Base-by-base conservation (phyloP, 2,797 vertebrate species). In the Darevskia nairensis region DNA sequence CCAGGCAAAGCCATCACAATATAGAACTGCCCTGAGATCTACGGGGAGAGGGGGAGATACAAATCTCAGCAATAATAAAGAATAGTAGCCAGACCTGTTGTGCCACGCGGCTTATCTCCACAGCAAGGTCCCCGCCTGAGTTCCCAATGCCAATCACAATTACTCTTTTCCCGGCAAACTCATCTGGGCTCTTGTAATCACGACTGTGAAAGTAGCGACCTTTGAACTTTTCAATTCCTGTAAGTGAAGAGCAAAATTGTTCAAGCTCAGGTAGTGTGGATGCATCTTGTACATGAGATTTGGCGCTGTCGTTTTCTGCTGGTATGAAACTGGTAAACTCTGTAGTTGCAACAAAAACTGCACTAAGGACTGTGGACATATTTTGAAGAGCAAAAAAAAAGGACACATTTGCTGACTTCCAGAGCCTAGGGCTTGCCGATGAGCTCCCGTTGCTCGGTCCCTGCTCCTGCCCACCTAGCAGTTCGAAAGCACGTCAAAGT, bases 71-170 rank as follows among this genome's bases (percentile, higher is more conserved):
- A 55, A 55, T 15, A 35, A 55, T 55, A 55, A 55, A 55, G 4
- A 55, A 55, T 55, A 55, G 50, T 55, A 55, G 15, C 55, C 95
- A 92, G 66, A 98, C 98, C 97, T 98, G 98, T 80, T 97, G 81
- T 90, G 98, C 97, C 3, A 85, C 93, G 87, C 96, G 96, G 88
- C 98, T 98, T 46, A 98, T 97, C 92, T 99, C 98, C 89, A 97
- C 97, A 0, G 98, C 97, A 50, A 98, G 96, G 87, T 99, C 98
- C 3, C 96, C 97, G 39, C 97, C 98, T 0, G 98, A 98, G 86
- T 98, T 98, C 13, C 98, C 98, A 1, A 97, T 97, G 29, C 98
- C 98, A 0, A 98, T 86, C 82, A 98, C 94, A 81, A 97, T 84
- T 46, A 98, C 97, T 90, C 93, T 97, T 91, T 97, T 97, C 81